A percentile compares a stretch with the other conserved stretches of the same genome.
Conservation (phyloP, 2,797 vertebrate species). For the Sebastes taczanowskii region DNA sequence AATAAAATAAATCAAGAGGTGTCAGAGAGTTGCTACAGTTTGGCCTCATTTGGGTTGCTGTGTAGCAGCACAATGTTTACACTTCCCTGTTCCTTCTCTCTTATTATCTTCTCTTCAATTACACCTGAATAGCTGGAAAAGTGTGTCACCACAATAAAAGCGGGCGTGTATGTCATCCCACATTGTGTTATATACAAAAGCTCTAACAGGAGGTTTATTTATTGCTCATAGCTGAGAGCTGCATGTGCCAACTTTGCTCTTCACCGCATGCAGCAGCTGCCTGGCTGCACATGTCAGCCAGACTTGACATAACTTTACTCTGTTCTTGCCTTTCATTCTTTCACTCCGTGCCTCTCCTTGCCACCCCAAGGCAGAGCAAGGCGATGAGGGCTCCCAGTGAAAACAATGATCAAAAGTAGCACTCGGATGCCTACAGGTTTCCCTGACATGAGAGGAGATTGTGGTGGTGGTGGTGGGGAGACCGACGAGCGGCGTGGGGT, state of each 20-base stretch:
- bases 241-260: constrained; percentile 56
- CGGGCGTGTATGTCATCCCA: constrained; percentile 4
- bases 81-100: background rate
- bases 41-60: background rate
- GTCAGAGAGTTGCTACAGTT: background rate
- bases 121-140: constrained; percentile 40
- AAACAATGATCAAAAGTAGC: constrained; percentile 85
- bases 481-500: constrained; percentile 25
- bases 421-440: constrained; percentile 80
- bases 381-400: constrained; percentile 74
- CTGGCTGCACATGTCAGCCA: constrained; percentile 63
- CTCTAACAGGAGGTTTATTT: constrained; percentile 63
- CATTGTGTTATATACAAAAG: constrained; percentile 55
- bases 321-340: constrained; percentile 73
- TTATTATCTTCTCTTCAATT: constrained; percentile 43
- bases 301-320: constrained; percentile 72
- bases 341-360: constrained; percentile 54
- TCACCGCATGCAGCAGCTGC: constrained; percentile 40
- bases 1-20: background rate
- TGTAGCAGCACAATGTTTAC: constrained; percentile 19
- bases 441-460: constrained; percentile 77
- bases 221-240: constrained; percentile 47
- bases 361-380: constrained; percentile 76
- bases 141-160: constrained; percentile 35
- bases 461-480: constrained; percentile 28